A percentile compares a stretch with the other conserved stretches of the same genome.
Conservation (phyloP, 2,888 invertebrate genomes). For the Tetrapedia diversipes region DNA sequence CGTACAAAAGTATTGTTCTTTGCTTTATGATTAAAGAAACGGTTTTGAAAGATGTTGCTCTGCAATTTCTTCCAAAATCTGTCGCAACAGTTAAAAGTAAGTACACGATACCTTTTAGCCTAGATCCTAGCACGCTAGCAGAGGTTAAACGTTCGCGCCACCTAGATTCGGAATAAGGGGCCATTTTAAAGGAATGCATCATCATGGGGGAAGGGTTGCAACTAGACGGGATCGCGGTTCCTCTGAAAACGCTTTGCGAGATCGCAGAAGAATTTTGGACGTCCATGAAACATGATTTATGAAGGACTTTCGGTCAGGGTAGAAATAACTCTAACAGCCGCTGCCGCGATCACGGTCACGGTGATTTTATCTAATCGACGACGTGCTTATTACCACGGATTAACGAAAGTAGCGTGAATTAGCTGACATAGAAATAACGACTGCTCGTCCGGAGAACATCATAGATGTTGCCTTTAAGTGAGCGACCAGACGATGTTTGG, state of each 20-base stretch:
- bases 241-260: slow-evolving; percentile 49
- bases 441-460: not conserved
- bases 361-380: slow-evolving; percentile 66
- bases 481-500: not conserved
- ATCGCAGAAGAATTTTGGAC: slow-evolving; percentile 66
- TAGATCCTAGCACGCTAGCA: not conserved
- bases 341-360: slow-evolving; percentile 55
- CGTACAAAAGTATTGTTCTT: too few species aligned
- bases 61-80: not conserved
- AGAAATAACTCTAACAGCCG: slow-evolving; percentile 57
- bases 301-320: slow-evolving; percentile 54
- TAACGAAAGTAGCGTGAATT: slow-evolving; percentile 54
- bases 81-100: not conserved
- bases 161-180: not conserved
- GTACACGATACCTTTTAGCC: not conserved
- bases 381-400: slow-evolving; percentile 54
- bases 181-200: slow-evolving; percentile 45
- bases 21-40: not conserved
- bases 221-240: slow-evolving; percentile 43
- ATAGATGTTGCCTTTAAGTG: too few species aligned
- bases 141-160: slow-evolving; percentile 11
- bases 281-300: slow-evolving; percentile 68
- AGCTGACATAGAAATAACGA: slow-evolving; percentile 30
- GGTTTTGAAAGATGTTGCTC: too few species aligned
- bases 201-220: slow-evolving; percentile 31